These are phyloP conservation scores for Auanema freiburgensis DNA, from an alignment of 2,888 invertebrate genomes.

Conservation along the genomic window DNA sequence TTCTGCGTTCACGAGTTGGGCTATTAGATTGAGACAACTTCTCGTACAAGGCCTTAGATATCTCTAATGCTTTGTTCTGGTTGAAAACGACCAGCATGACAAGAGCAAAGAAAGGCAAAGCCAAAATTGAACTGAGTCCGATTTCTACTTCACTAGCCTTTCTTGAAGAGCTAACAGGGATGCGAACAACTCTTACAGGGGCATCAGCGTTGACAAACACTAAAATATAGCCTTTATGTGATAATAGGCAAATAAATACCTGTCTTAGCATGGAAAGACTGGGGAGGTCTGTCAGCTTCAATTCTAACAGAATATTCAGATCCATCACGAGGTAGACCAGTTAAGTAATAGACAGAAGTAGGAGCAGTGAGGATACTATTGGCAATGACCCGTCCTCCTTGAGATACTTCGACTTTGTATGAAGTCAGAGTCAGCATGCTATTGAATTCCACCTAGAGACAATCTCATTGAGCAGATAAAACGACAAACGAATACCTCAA, in stretches of 20 bases:
- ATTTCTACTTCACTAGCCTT: slow-evolving; percentile 38
- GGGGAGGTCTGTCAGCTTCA: slow-evolving; percentile 33
- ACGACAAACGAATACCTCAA: slow-evolving; percentile 21
- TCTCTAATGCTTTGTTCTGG: slow-evolving; percentile 15
- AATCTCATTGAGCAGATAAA: neutral
- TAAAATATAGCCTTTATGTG: neutral
- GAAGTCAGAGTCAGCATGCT: slow-evolving; percentile 4
- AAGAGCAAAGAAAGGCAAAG: slow-evolving; percentile 40
- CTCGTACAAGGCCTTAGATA: neutral
- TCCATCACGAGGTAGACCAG: slow-evolving; percentile 29
- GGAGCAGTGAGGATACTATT: slow-evolving; percentile 25
- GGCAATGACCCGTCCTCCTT: slow-evolving; percentile 19
- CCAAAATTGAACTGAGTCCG: slow-evolving; percentile 33
- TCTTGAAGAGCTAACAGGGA: slow-evolving; percentile 29
- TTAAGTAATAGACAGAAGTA: slow-evolving; percentile 31
- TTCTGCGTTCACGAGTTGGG: too few species aligned
- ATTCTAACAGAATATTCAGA: slow-evolving; percentile 35
- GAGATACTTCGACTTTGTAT: slow-evolving; percentile 17
- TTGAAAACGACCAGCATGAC: slow-evolving; percentile 40
- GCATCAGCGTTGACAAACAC: slow-evolving; percentile 30
- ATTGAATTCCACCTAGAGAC: slow-evolving; percentile 17
- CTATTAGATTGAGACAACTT: neutral
- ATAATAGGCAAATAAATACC: slow-evolving; percentile 7
- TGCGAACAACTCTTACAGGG: slow-evolving; percentile 35
- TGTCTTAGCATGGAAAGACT: slow-evolving; percentile 35